phyloP scores from a whole-genome alignment of 2,888 invertebrate genomes.

The Pachliopta kotzebuea region DNA sequence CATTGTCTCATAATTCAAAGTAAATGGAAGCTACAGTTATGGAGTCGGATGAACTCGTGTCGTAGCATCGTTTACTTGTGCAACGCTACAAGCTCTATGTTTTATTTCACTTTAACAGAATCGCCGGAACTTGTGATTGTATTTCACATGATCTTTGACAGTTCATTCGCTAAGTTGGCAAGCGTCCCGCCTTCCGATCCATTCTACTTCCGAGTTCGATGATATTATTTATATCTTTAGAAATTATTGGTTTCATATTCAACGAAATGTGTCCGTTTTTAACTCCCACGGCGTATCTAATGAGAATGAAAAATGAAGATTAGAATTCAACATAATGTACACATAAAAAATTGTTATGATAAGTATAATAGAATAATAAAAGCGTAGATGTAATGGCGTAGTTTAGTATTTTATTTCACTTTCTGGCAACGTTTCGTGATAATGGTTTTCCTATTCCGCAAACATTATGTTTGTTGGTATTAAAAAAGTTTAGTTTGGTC shows the following conservation, averaged over 20 bases:
- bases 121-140: slow-evolving; percentile 29
- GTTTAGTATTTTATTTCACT: slow-evolving; percentile 29
- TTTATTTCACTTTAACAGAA: slow-evolving; percentile 29
- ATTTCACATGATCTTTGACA: slow-evolving; percentile 31
- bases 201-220: slow-evolving; percentile 26
- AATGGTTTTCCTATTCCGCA: slow-evolving; percentile 26
- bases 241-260: slow-evolving; percentile 27
- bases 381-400: slow-evolving; percentile 24
- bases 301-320: slow-evolving; percentile 2
- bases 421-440: slow-evolving; percentile 27
- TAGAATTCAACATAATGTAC: slow-evolving; percentile 16
- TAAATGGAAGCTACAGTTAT: slow-evolving; percentile 24
- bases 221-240: slow-evolving; percentile 28
- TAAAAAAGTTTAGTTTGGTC: slow-evolving; percentile 25
- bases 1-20: slow-evolving; percentile 29
- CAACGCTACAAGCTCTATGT: slow-evolving; percentile 22
- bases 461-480: slow-evolving; percentile 21
- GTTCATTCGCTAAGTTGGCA: slow-evolving; percentile 30
- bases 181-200: slow-evolving; percentile 29
- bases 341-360: slow-evolving; percentile 18
- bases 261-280: slow-evolving; percentile 19
- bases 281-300: slow-evolving; percentile 10
- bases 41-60: slow-evolving; percentile 20
- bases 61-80: slow-evolving; percentile 20
- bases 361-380: slow-evolving; percentile 26